These are phyloP conservation scores for Hycleus phaleratus DNA, from an alignment of 1,140 invertebrate species.

Conservation along the genomic window DNA sequence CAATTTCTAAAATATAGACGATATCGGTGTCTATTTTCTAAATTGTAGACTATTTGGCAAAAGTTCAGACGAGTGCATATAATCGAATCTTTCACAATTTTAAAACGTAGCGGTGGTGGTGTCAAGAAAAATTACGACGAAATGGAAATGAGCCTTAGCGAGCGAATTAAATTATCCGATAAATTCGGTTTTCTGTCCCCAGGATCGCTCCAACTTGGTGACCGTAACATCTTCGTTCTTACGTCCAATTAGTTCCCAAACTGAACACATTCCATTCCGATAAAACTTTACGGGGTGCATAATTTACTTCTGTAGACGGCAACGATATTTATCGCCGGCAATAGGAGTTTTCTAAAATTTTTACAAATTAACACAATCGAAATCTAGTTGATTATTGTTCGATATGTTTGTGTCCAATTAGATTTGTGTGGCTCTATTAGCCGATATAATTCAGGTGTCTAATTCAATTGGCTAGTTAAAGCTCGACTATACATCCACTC, in stretches of 20 bases:
- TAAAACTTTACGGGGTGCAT: conserved; percentile 6
- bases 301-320: background rate
- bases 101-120: background rate
- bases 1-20: too few species aligned
- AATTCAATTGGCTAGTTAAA: conserved; percentile 36
- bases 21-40: too few species aligned
- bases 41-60: too few species aligned
- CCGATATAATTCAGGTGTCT: conserved; percentile 35
- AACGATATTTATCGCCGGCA: too few species aligned
- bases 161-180: conserved; percentile 22
- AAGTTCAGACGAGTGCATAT: too few species aligned
- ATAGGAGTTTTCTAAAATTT: too few species aligned
- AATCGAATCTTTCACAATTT: too few species aligned
- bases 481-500: conserved; percentile 22
- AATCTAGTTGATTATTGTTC: too few species aligned
- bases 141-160: conserved; percentile 20
- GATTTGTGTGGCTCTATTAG: conserved; percentile 29
- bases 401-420: conserved; percentile 22
- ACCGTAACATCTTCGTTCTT: conserved; percentile 16
- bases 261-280: conserved; percentile 12
- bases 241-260: conserved; percentile 11
- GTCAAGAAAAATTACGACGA: conserved; percentile 20
- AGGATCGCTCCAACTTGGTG: conserved; percentile 12
- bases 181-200: conserved; percentile 14
- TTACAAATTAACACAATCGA: too few species aligned